Base-by-base conservation (phyloP, 2,113 vertebrate genomes). In the Ammodytes marinus region DNA sequence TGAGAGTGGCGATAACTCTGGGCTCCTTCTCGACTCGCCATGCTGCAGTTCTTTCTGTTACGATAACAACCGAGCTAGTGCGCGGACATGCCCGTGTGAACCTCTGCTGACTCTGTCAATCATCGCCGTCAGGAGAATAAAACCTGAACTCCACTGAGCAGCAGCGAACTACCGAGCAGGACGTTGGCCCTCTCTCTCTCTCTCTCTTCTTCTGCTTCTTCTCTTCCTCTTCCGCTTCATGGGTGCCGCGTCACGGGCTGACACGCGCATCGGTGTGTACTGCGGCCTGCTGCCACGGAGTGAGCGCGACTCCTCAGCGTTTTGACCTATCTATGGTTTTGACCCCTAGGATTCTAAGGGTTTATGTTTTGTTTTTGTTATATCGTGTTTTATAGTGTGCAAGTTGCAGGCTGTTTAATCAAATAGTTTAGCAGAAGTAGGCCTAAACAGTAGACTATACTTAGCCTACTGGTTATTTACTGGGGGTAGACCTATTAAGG, bases 51-150 rank as follows among this genome's bases (percentile, higher is more conserved):
- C 47, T 80, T 39, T 69, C 59, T 61, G 78, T 88, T 82, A 85
- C 37, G 76, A 79, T 74, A 83, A 86, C 79, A 83, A 82, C 50
- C 71, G 80, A 86, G 89, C 84, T 73, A 75, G 45, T 61, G 69
- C 6, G 83, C 80, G 69, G 87, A 88, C 91, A 83, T 89, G 90
- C 71, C 88, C 70, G 87, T 82, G 70, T 81, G 70, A 79, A 87
- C 74, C 89, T 92, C 90, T 63, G 86, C 93, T 90, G 91, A 85
- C 89, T 93, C 90, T 88, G 91, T 92, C 91, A 92, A 93, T 89
- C 91, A 94, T 92, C 64, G 80, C 90, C 80, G 79, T 27, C 50
- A 78, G 61, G 42, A 3, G 12, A 45, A 77, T 68, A 73, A 70
- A 82, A 73, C 66, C 57, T 70, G 10, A 47, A 39, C 37, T 79